Evolutionary conservation across 2,888 invertebrate species (phyloP), one percentile per base, ranked within the genome.

Genomic region (Dermolepida albohirtum): DNA sequence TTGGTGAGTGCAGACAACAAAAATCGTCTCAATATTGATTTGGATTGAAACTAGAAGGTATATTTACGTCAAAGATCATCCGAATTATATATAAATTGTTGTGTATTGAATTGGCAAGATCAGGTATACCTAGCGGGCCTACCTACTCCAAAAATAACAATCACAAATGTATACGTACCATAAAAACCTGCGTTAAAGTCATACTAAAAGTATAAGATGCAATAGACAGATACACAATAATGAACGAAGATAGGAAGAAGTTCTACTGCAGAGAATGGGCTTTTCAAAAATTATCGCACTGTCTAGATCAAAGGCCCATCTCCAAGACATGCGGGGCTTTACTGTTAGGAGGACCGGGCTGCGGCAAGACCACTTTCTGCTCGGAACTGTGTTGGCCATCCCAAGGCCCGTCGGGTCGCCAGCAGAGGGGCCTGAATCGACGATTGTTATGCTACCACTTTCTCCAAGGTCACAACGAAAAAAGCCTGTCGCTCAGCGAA

Each of bases 191-290:
- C n/a, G n/a, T n/a, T n/a, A n/a, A 7, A 34, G 6, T 34, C 10
- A 29, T 4, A n/a, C n/a, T n/a, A n/a, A n/a, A 29, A 29, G 34
- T 8, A 34, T 34, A 34, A 34, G 6, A 34, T 34, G 34, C 34
- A 34, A 6, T 34, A 34, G 10, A 7, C 34, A 34, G 6, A 22
- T 34, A 5, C 34, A 6, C 34, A 34, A 34, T 34, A 10, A 34
- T 59, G 55, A 79, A 85, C 10, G 86, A 87, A 12, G 90, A 91
- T 80, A 89, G 89, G 80, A 89, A 92, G 74, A 87, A 89, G 67
- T 95, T 96, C 85, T 94, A 92, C 85, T 94, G 95, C 80, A 89
- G 97, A 7, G 97, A 98, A 83, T 98, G 97, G 97, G 95, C 95
- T 5, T 94, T 97, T 77, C 93, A 95, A 84, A 97, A 98, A 84